Evolutionary conservation across 1,140 invertebrate species (phyloP).

Genomic region (Camponotus floridanus): DNA sequence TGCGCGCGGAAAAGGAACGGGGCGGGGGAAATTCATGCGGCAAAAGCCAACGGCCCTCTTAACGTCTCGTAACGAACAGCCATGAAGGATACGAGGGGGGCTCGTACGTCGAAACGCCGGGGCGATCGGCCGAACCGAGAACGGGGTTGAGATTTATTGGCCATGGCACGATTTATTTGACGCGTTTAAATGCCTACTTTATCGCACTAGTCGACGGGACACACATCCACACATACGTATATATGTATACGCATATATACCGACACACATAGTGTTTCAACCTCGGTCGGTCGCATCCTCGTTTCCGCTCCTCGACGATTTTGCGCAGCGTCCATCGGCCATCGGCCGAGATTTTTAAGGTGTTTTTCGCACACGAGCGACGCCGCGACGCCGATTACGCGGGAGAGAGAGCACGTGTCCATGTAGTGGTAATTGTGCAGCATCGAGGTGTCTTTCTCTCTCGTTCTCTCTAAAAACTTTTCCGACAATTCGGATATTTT

Average conservation of each 20-base stretch:
- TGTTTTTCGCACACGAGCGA: conserved; percentile 47
- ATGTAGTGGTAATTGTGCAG: conserved; percentile 10
- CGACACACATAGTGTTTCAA: conserved; percentile 39
- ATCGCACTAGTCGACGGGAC: conserved; percentile 63
- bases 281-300: conserved; percentile 4
- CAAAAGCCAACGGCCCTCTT: conserved; percentile 61
- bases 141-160: conserved; percentile 77
- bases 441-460: neutral
- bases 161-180: conserved; percentile 79
- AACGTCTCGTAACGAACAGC: conserved; percentile 58
- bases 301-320: conserved; percentile 3
- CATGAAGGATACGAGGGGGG: conserved; percentile 38
- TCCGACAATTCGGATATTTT: conserved; percentile 20
- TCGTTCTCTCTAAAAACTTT: neutral
- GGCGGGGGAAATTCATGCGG: conserved; percentile 31
- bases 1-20: conserved; percentile 1
- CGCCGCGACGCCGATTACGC: conserved; percentile 1
- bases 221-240: neutral
- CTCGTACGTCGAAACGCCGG: conserved; percentile 65
- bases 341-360: conserved; percentile 54
- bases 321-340: conserved; percentile 6
- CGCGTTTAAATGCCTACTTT: conserved; percentile 82
- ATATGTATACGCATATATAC: neutral
- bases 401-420: neutral
- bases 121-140: conserved; percentile 76